Base-by-base conservation (phyloP, 2,888 invertebrate genomes). In the Scaeva pyrastri region DNA sequence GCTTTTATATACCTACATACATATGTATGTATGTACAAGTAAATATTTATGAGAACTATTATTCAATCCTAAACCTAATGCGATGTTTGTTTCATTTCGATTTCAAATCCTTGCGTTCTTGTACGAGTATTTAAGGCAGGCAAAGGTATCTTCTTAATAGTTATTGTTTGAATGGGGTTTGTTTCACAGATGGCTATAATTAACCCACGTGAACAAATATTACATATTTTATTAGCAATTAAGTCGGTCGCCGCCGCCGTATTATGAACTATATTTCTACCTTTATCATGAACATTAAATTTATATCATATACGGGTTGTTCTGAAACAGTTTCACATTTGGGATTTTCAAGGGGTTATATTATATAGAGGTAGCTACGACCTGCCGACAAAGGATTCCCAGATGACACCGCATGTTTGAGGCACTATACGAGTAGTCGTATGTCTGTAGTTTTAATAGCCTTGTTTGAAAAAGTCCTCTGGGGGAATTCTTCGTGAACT, bases 211-310 rank as follows among this genome's bases (percentile, higher is more conserved):
- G 19, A 36, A 5, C 19, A 58, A 36, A 36, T 31, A 26, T 56
- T 36, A 36, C 16, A 58, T 36, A 21, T 58, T 58, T 58, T 58
- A 58, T 58, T 58, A 19, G 12, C 58, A 58, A 39, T 58, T 36
- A 39, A 39, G 4, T 6, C n/a, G n/a, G 31, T 31, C 8, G 14
- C 6, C n/a, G n/a, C n/a, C n/a, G n/a, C n/a, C n/a, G n/a, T n/a
- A n/a, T n/a, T 23, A 16, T n/a, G 31, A 31, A 19, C 58, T 21
- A 31, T 31, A 31, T 31, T 31, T 31, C 31, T 31, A 58, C 58
- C 58, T 12, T 58, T 31, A 36, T 58, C n/a, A 36, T 58, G 31
- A 58, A 12, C 19, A 58, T 26, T 19, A 12, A 58, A 58, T 58
- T 39, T 11, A 16, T 56, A 36, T 19, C 19, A 10, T 31, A 21